A percentile compares a stretch with the other conserved stretches of the same genome.
Evolutionary conservation across 2,888 invertebrate species (phyloP).

Genomic region (Deilephila porcellus): DNA sequence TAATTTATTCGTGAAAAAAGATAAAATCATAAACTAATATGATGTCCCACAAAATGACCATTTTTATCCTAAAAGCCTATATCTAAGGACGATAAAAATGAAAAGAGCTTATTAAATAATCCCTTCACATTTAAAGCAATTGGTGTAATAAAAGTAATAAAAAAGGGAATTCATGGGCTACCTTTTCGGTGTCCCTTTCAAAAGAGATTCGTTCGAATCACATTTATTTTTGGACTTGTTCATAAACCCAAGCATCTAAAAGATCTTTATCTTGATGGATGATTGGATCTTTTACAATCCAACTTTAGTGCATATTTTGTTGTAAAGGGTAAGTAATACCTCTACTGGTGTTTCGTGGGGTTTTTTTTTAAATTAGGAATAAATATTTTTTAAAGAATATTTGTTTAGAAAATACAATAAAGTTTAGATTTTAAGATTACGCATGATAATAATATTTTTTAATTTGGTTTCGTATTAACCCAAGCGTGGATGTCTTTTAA

Average conservation of each 20-base stretch:
- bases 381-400: no score
- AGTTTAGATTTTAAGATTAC: no score
- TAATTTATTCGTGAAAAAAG: no score
- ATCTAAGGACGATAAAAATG: not conserved
- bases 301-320: not conserved
- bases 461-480: no score
- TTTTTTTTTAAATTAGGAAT: no score
- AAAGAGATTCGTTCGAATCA: not conserved
- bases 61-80: no score
- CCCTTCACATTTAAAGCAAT: not conserved
- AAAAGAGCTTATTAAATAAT: not conserved
- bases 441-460: no score
- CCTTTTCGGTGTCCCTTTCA: not conserved
- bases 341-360: no score
- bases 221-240: not conserved
- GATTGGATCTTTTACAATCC: not conserved
- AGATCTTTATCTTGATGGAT: slow-evolving; percentile 2
- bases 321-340: not conserved
- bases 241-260: not conserved
- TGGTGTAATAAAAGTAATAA: not conserved
- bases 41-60: no score
- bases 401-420: no score
- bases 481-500: no score
- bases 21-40: no score
- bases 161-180: not conserved